Percentiles rank a stretch among this genome's conserved stretches.
phyloP scores from a whole-genome alignment of 2,888 invertebrate genomes.

The Chirona hameri region DNA sequence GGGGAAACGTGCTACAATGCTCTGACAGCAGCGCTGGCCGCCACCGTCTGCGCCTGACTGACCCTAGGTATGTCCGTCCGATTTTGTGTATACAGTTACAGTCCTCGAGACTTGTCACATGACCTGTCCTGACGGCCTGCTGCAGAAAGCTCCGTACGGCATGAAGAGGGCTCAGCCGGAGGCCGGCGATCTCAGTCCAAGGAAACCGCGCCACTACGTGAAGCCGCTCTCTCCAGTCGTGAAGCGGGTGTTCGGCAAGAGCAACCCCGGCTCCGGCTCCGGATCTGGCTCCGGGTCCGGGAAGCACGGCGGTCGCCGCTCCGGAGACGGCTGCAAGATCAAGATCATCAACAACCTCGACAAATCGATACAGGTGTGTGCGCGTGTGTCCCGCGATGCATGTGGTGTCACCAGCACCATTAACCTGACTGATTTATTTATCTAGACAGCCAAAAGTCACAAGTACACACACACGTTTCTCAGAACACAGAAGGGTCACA shows the following conservation, averaged over 20 bases:
- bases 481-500: too few species aligned
- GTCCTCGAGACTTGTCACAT: too few species aligned
- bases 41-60: too few species aligned
- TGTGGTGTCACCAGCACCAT: too few species aligned
- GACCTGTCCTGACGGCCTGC: too few species aligned
- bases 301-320: conserved; percentile 38
- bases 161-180: conserved; percentile 9
- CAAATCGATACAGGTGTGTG: conserved; percentile 31
- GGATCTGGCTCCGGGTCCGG: neutral
- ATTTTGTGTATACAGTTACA: too few species aligned
- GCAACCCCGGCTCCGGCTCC: conserved; percentile 32
- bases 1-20: too few species aligned
- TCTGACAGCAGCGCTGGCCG: too few species aligned
- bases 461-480: too few species aligned
- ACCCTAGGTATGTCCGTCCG: too few species aligned
- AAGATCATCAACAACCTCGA: conserved; percentile 78
- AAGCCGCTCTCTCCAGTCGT: conserved; percentile 26
- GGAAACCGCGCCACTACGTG: neutral
- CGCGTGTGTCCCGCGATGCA: neutral
- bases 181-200: neutral
- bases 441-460: too few species aligned
- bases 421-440: too few species aligned
- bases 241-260: conserved; percentile 35
- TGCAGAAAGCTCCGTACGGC: conserved; percentile 9
- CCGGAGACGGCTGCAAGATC: conserved; percentile 69